A percentile compares a stretch with the other conserved stretches of the same genome.
Evolutionary conservation across 2,113 vertebrate species (phyloP).

Genomic region (Agapornis roseicollis): DNA sequence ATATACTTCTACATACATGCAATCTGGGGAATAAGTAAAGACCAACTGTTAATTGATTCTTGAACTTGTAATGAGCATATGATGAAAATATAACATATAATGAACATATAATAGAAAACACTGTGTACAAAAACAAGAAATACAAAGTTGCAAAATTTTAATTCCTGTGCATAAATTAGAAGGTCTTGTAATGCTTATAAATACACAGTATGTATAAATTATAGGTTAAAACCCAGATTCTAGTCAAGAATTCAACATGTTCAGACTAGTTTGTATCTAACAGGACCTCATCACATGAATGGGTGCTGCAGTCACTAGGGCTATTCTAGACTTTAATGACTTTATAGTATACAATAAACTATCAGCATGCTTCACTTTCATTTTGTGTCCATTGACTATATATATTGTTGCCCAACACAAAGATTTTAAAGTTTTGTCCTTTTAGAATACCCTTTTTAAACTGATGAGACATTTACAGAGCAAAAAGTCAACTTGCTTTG

Average conservation of each 20-base stretch:
- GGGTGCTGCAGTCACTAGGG: neutral
- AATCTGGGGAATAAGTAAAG: neutral
- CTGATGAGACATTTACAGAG: neutral
- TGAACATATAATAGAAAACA: neutral
- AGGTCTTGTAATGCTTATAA: neutral
- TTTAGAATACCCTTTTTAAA: neutral
- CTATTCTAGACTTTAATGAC: neutral
- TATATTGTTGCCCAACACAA: neutral
- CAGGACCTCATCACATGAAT: neutral
- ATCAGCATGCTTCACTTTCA: neutral
- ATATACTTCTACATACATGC: neutral
- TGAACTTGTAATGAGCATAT: no score
- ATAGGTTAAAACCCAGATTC: neutral
- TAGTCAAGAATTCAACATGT: neutral
- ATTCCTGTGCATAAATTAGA: neutral
- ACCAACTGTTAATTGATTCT: no score
- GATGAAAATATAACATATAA: no score
- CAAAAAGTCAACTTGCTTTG: neutral
- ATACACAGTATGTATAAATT: neutral
- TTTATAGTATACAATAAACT: neutral
- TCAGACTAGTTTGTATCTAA: neutral
- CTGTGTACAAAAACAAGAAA: accelerated
- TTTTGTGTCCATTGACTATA: neutral
- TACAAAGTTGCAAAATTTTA: neutral
- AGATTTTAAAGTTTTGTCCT: neutral